A percentile compares a stretch with the other conserved stretches of the same genome.
These are phyloP conservation scores for Rhinogobio ventralis DNA, from an alignment of 2,797 vertebrate genomes.

Conservation along the genomic window DNA sequence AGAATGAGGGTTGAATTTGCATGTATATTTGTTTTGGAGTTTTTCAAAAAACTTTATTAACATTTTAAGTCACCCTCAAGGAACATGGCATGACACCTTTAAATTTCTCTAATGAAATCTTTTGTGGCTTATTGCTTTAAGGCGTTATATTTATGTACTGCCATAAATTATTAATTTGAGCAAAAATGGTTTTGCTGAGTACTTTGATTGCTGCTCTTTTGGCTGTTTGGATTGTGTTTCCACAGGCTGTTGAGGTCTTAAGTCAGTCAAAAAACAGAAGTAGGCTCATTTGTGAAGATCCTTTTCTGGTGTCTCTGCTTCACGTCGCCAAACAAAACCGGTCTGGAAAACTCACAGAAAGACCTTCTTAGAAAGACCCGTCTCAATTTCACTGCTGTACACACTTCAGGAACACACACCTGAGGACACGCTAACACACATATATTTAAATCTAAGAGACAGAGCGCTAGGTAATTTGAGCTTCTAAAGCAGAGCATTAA, in stretches of 20 bases:
- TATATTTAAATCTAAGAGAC: constrained; percentile 14
- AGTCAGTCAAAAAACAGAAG: constrained; percentile 12
- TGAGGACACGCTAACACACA: constrained; percentile 4
- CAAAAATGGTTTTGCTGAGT: background rate
- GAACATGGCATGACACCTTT: background rate
- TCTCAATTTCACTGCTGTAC: constrained; percentile 9
- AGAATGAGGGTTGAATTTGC: too few species aligned
- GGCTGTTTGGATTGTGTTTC: background rate
- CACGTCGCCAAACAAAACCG: background rate
- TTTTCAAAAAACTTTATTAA: too few species aligned
- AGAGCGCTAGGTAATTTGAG: constrained; percentile 39
- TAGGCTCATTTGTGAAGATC: constrained; percentile 5
- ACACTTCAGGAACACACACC: background rate
- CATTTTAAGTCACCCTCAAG: background rate
- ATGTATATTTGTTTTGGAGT: too few species aligned
- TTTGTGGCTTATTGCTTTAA: background rate
- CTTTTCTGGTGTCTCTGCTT: background rate
- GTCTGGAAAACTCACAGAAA: background rate
- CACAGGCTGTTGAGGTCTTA: too few species aligned
- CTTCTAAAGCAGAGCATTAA: constrained; percentile 76
- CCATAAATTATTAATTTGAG: background rate
- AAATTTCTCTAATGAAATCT: background rate
- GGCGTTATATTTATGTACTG: background rate
- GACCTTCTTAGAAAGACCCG: background rate
- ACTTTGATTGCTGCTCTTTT: background rate